Percentiles rank a stretch among this genome's conserved stretches.
phyloP scores from a whole-genome alignment of 2,888 invertebrate species.

The Drosophila monieri region DNA sequence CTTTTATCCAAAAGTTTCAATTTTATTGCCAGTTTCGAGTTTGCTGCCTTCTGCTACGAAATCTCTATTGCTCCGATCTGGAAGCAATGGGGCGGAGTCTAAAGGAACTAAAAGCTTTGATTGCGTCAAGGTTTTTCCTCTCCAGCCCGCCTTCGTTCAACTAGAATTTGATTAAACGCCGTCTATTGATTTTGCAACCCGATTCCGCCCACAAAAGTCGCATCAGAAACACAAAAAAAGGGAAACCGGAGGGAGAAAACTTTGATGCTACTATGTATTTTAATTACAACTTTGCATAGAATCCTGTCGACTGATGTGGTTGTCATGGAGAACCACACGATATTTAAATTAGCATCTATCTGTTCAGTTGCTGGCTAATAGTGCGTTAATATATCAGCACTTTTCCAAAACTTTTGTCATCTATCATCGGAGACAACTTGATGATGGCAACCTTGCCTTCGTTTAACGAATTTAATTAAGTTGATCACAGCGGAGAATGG shows the following conservation, averaged over 20 bases:
- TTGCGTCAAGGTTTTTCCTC: constrained; percentile 55
- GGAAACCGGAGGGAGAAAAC: constrained; percentile 35
- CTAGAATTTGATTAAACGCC: constrained; percentile 68
- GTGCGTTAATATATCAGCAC: constrained; percentile 27
- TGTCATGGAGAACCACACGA: constrained; percentile 49
- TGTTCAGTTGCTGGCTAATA: constrained; percentile 48
- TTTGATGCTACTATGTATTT: constrained; percentile 57
- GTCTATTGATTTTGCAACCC: constrained; percentile 62
- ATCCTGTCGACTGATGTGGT: constrained; percentile 13
- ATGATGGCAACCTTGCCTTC: constrained; percentile 40
- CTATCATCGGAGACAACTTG: constrained; percentile 52
- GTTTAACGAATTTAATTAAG: constrained; percentile 75
- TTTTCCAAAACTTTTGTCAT: constrained; percentile 32
- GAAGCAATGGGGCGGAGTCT: constrained; percentile 22
- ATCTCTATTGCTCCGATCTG: constrained; percentile 28
- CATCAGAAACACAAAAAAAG: background rate
- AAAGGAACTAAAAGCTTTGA: constrained; percentile 45
- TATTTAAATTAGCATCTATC: constrained; percentile 68
- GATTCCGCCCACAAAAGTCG: constrained; percentile 54
- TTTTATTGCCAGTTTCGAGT: constrained; percentile 59
- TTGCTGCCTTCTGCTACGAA: constrained; percentile 41
- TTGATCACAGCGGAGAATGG: constrained; percentile 64
- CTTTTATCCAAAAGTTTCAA: constrained; percentile 14
- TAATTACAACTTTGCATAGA: constrained; percentile 61
- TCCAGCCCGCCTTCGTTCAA: constrained; percentile 36